phyloP scores from a whole-genome alignment of 2,888 invertebrate genomes.

The Seira musarum region DNA sequence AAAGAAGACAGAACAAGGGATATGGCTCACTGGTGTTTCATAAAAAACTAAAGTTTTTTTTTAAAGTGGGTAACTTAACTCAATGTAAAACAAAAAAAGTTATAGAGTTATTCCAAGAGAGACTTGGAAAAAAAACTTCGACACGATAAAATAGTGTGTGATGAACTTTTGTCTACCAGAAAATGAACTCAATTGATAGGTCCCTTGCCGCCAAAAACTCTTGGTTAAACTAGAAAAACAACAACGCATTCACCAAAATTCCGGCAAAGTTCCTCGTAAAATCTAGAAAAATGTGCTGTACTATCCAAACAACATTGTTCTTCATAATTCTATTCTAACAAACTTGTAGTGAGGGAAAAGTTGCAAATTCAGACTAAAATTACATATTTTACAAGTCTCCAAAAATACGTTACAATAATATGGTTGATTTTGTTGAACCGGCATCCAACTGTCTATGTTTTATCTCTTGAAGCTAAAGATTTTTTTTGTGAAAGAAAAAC shows the following conservation, averaged over 20 bases:
- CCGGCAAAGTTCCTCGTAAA: conserved; percentile 4
- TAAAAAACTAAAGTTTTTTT: conserved; percentile 8
- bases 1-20: conserved; percentile 3
- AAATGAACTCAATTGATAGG: conserved; percentile 60
- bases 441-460: too few species aligned
- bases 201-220: conserved; percentile 60
- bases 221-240: conserved; percentile 34
- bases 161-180: conserved; percentile 52
- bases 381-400: too few species aligned
- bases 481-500: neutral
- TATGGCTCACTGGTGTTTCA: conserved; percentile 14
- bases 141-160: conserved; percentile 23
- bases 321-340: neutral
- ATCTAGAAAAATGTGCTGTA: neutral
- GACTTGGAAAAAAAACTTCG: conserved; percentile 9
- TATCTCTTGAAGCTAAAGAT: too few species aligned
- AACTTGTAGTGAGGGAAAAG: neutral
- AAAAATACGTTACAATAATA: neutral
- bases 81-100: conserved; percentile 4
- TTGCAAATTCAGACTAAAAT: neutral
- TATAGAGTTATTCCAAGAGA: neutral
- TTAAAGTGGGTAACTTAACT: neutral
- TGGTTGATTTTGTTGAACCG: neutral
- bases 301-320: conserved; percentile 1
- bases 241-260: conserved; percentile 32